Base-by-base conservation (phyloP, 2,113 vertebrate genomes). In the Thamnaconus septentrionalis region DNA sequence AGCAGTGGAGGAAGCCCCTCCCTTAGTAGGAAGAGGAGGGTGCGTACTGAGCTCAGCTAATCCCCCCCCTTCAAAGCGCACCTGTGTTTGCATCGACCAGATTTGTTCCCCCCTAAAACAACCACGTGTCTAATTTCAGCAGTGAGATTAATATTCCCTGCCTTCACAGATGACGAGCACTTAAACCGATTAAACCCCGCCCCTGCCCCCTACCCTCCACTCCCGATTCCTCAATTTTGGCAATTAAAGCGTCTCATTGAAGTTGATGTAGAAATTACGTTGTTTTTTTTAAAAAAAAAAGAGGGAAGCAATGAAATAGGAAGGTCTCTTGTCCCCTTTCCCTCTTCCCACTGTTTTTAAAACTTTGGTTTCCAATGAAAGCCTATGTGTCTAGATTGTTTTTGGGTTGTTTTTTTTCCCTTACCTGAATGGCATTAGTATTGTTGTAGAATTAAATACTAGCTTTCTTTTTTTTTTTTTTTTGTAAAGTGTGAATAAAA, bases 401-500 rank as follows among this genome's bases (percentile, higher is more conserved):
- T 88, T 92, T 93, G 5, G 4, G 8, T 5, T n/a, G 8, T 8
- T 68, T 68, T 88, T 88, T 89, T 82, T 31, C 18, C 18, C 18
- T 31, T 31, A 31, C 18, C 92, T 94, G 89, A 93, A 94, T 95
- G 94, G 91, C 94, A 95, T 93, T 95, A 91, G 93, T 94, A 92
- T 92, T 94, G 93, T 93, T 92, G 87, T 94, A 94, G 93, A 89
- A 80, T 85, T 82, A 85, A 89, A 87, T 86, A 83, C 87, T 88
- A 90, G 76, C 85, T 85, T 91, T 90, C 2, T 52, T 41, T 54
- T 54, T 53, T 53, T 53, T 53, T 53, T 54, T 55, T 55, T 93
- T 94, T 94, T 95, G 92, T 96, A 94, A 95, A 95, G 94, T 98
- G 94, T 96, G 94, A 96, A 95, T 95, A 96, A 96, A 95, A 94